Conservation (phyloP, 92 coral and sea anemone genomes). For the Isaurus tuberculatus region DNA sequence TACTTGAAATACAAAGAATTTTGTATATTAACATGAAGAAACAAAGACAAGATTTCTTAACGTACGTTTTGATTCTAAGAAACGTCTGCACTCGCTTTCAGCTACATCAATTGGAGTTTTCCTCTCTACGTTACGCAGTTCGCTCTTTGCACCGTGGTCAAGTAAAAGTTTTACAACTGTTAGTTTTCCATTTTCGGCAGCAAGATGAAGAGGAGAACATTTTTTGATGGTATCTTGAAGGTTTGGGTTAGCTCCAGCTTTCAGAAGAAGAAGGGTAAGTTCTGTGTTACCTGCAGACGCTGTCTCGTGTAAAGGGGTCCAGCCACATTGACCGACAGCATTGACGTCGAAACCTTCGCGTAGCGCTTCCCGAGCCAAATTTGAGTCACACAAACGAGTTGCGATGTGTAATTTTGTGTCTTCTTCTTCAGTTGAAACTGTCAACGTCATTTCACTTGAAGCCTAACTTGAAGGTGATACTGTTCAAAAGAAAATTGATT, state of each 20-base stretch:
- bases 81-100: conserved; percentile 64
- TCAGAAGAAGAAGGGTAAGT: conserved; percentile 56
- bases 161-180: conserved; percentile 67
- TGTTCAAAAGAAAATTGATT: not conserved
- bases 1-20: not conserved
- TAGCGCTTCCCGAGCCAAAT: conserved; percentile 62
- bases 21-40: not conserved
- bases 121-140: conserved; percentile 64
- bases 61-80: conserved; percentile 76
- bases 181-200: conserved; percentile 66
- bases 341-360: conserved; percentile 68
- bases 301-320: conserved; percentile 83
- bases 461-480: not conserved
- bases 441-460: conserved; percentile 63
- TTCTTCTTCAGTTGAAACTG: conserved; percentile 64
- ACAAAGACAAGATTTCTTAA: not conserved
- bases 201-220: conserved; percentile 70
- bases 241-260: conserved; percentile 69
- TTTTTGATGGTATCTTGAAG: conserved; percentile 61
- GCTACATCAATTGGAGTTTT: conserved; percentile 77
- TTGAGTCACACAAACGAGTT: conserved; percentile 57
- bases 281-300: conserved; percentile 62
- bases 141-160: conserved; percentile 66
- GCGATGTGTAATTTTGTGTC: conserved; percentile 71
- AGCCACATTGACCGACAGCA: conserved; percentile 62